phyloP scores from a whole-genome alignment of 2,888 invertebrate species.

The Nysson spinosus region DNA sequence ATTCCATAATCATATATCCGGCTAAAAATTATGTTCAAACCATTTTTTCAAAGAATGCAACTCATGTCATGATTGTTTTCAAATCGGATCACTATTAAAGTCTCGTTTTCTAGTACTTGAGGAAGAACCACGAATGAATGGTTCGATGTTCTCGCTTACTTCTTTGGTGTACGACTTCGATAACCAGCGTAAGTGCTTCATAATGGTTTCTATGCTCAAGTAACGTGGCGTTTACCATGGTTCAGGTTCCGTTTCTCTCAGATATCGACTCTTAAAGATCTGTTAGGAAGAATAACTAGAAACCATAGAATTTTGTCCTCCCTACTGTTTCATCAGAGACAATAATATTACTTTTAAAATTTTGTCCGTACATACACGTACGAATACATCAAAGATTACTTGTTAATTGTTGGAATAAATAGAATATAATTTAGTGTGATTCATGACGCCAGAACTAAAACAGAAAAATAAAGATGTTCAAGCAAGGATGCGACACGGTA shows the following conservation, averaged over 20 bases:
- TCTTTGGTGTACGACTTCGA: slow-evolving; percentile 47
- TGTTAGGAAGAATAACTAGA: no score
- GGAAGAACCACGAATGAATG: slow-evolving; percentile 27
- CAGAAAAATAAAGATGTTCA: no score
- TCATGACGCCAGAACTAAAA: no score
- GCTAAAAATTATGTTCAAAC: background rate
- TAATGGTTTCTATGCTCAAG: slow-evolving; percentile 48
- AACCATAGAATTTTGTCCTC: background rate
- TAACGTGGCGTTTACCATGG: slow-evolving; percentile 42
- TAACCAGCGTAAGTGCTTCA: slow-evolving; percentile 38
- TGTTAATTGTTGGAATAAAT: no score
- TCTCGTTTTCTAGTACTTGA: slow-evolving; percentile 33
- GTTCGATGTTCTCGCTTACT: slow-evolving; percentile 23
- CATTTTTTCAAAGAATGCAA: slow-evolving; percentile 21
- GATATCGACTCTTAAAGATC: slow-evolving; percentile 57
- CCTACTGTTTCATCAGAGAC: no score
- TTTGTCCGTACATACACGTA: no score
- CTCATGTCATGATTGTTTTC: slow-evolving; percentile 36
- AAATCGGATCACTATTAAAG: slow-evolving; percentile 41
- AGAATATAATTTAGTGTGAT: no score
- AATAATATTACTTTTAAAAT: no score
- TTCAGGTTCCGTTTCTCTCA: slow-evolving; percentile 48
- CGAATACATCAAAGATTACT: no score
- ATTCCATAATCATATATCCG: slow-evolving; percentile 9
- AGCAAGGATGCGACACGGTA: no score